These are phyloP conservation scores for Entelurus aequoreus DNA, from an alignment of 2,113 vertebrate genomes.

Conservation along the genomic window DNA sequence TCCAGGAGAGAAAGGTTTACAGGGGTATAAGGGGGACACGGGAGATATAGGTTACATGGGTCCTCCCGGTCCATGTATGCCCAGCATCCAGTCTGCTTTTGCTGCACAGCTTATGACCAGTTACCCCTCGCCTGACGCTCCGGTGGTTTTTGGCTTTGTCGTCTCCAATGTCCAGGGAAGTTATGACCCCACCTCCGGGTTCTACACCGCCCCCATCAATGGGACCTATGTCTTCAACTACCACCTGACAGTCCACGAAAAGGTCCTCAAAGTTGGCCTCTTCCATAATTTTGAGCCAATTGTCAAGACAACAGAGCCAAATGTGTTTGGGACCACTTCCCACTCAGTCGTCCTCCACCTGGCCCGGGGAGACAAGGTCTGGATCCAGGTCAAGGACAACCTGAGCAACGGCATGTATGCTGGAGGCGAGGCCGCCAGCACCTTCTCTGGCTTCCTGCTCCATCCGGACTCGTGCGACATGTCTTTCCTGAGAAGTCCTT, in stretches of 20 bases:
- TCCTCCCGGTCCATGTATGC: slow-evolving; percentile 59
- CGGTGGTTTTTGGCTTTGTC: slow-evolving; percentile 46
- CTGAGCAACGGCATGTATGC: slow-evolving; percentile 57
- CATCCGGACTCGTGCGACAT: slow-evolving; percentile 60
- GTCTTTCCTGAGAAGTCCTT: neutral
- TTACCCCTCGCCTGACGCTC: slow-evolving; percentile 40
- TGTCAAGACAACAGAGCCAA: slow-evolving; percentile 48
- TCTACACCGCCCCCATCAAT: slow-evolving; percentile 58
- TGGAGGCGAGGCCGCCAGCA: slow-evolving; percentile 49
- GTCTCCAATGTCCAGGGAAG: slow-evolving; percentile 49
- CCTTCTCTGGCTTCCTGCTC: slow-evolving; percentile 67
- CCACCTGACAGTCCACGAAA: slow-evolving; percentile 31
- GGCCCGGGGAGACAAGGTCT: slow-evolving; percentile 46
- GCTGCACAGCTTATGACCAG: slow-evolving; percentile 33
- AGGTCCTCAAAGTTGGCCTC: slow-evolving; percentile 57
- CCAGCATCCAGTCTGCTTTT: slow-evolving; percentile 62
- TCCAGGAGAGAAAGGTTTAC: slow-evolving; percentile 42
- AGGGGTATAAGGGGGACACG: slow-evolving; percentile 43
- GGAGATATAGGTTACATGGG: slow-evolving; percentile 22
- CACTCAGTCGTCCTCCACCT: slow-evolving; percentile 61
- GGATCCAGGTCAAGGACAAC: slow-evolving; percentile 58
- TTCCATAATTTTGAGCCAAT: slow-evolving; percentile 51
- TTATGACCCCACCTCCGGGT: slow-evolving; percentile 45
- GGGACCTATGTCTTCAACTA: slow-evolving; percentile 70
- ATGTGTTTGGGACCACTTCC: slow-evolving; percentile 41